Base-by-base conservation (phyloP, 2,113 vertebrate species). In the Pithys albifrons region DNA sequence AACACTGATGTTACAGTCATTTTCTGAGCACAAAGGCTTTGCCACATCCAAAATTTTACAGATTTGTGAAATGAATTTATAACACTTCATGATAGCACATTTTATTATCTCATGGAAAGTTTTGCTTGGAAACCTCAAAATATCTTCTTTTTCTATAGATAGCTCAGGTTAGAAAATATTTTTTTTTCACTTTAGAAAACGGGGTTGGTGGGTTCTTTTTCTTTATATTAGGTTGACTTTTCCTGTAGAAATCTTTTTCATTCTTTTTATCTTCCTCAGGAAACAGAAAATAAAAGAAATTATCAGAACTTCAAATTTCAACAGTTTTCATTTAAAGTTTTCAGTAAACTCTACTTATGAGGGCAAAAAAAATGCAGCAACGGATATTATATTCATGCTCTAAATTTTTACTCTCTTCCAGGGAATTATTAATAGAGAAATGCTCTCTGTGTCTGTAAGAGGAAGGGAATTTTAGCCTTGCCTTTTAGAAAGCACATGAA, bases 251-350 rank as follows among this genome's bases (percentile, higher is more conserved):
- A 52, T 19, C 0, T 20, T 61, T 17, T 25, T 43, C 6, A 27
- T 72, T 67, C 3, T 52, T 19, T 12, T 43, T 35, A n/a, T 54
- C 5, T n/a, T 33, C 5, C 2, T 0, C 7, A 7, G 5, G 17
- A 41, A 70, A 55, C 7, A 54, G 2, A 41, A 33, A 29, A n/a
- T 52, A 27, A 12, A 41, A 28, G 1, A 43, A 49, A 31, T 1
- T 1, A 45, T 35, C 8, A 54, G 33, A 33, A 0, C 2, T 5
- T 69, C 29, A 51, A 19, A 61, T 48, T 89, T 33, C 19, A 89
- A 41, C 6, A 64, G 5, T 46, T 70, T 76, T 46, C 3, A 15
- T 49, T 8, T 54, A 19, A 81, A 62, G 10, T 85, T 77, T 88
- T 54, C 29, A 43, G 14, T 58, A 13, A 70, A 5, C 0, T 70